Evolutionary conservation across 1,140 invertebrate species (phyloP), one percentile per base, ranked within the genome.

Genomic region (Oncopodura yosiiana): DNA sequence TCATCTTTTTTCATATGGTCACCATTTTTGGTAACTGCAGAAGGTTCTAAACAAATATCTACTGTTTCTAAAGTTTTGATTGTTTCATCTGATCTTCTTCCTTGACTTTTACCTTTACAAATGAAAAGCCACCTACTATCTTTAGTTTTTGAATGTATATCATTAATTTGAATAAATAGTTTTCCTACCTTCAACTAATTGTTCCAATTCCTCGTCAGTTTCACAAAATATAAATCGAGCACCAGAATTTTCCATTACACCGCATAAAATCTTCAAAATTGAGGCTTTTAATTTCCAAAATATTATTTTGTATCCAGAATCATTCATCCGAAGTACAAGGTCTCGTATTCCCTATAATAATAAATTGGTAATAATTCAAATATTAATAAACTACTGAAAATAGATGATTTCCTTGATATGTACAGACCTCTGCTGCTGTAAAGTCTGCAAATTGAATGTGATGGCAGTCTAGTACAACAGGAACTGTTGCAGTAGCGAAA

Each of bases 381-480:
- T 18, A n/a, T 19, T 2, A 4, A 8, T 44, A 12, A 16, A 18
- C 16, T 12, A 42, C 9, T 0, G 32, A 14, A 0, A 2, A 38
- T n/a, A 37, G 18, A 34, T 5, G 5, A 42, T 27, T 44, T 3
- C n/a, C 21, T 11, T 4, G 3, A 42, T 34, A 24, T 30, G 30
- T 29, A 34, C 37, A 32, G 38, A 65, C 66, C 56, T 66, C 58
- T 11, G 60, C 67, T 11, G 66, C 63, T 1, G 67, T 67, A 46
- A 54, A 68, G 50, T 68, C 67, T 5, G 65, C 65, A 32, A 44
- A 53, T 26, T 64, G 60, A 38, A 68, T 65, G 32, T 62, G 83
- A 50, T 77, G 77, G 21, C 81, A 82, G 71, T 87, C 83, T 29
- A 87, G 75, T 32, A 87, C 82, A 56, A 86, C 79, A 8, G 83